Conservation (phyloP, 2,113 vertebrate genomes). For the Elachura formosa region DNA sequence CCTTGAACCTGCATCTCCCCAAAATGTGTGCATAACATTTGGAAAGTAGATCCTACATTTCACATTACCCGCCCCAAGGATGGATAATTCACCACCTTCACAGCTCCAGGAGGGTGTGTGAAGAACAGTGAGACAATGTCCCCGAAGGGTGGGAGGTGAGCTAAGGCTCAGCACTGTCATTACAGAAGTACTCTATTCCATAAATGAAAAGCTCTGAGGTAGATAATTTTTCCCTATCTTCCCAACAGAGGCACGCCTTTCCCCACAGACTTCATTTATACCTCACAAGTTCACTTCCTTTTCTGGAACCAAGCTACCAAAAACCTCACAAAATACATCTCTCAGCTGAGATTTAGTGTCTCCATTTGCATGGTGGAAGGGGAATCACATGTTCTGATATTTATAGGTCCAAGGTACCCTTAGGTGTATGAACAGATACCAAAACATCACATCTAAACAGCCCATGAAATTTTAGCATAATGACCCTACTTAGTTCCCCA, state of each 20-base stretch:
- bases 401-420: background rate
- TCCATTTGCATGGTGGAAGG: fast-evolving
- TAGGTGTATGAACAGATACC: background rate
- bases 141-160: background rate
- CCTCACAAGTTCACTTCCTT: fast-evolving
- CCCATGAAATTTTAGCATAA: background rate
- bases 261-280: background rate
- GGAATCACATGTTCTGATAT: background rate
- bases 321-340: background rate
- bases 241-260: background rate
- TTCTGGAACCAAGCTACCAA: background rate
- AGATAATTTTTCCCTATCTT: background rate
- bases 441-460: background rate
- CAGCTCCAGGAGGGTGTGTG: background rate
- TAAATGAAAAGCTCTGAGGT: background rate
- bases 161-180: fast-evolving
- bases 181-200: background rate
- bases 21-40: fast-evolving
- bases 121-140: too few species aligned
- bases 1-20: background rate
- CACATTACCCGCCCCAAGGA: fast-evolving
- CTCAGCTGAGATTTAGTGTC: background rate
- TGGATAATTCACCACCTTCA: fast-evolving
- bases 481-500: background rate
- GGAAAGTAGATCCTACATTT: background rate